These are phyloP conservation scores for Masticophis lateralis DNA, from an alignment of 2,797 vertebrate genomes.

Conservation along the genomic window DNA sequence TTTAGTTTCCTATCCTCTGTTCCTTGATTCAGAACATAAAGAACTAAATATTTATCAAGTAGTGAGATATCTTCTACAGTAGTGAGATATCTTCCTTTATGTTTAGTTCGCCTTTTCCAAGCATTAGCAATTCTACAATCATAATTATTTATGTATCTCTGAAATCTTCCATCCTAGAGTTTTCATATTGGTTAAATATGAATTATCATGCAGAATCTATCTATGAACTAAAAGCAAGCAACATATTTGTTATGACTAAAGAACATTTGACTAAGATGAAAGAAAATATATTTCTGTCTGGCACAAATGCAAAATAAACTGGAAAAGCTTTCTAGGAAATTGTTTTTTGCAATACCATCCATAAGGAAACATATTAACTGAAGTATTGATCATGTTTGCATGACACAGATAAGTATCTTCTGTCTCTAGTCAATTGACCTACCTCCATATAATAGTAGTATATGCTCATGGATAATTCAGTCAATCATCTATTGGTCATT, in stretches of 20 bases:
- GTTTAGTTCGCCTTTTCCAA: neutral
- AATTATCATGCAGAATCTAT: constrained; percentile 43
- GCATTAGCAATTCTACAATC: neutral
- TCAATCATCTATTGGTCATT: neutral
- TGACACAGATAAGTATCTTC: neutral
- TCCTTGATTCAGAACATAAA: neutral
- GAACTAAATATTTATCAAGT: neutral
- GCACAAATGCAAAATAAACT: neutral
- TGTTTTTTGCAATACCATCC: neutral
- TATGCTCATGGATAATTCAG: neutral
- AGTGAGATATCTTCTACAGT: neutral
- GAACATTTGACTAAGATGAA: neutral
- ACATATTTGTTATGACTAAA: neutral
- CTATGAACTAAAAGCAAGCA: constrained; percentile 9
- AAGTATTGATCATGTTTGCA: neutral
- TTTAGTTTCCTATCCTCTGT: neutral
- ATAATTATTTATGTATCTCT: constrained; percentile 25
- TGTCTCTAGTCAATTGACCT: neutral
- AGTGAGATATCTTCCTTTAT: neutral
- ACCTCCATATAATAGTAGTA: neutral
- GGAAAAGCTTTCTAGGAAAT: neutral
- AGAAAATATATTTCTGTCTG: constrained; percentile 1
- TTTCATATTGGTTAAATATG: constrained; percentile 41
- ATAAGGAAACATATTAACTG: neutral
- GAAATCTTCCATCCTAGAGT: constrained; percentile 30